phyloP scores from a whole-genome alignment of 2,797 vertebrate genomes.

The Distichodus sexfasciatus region DNA sequence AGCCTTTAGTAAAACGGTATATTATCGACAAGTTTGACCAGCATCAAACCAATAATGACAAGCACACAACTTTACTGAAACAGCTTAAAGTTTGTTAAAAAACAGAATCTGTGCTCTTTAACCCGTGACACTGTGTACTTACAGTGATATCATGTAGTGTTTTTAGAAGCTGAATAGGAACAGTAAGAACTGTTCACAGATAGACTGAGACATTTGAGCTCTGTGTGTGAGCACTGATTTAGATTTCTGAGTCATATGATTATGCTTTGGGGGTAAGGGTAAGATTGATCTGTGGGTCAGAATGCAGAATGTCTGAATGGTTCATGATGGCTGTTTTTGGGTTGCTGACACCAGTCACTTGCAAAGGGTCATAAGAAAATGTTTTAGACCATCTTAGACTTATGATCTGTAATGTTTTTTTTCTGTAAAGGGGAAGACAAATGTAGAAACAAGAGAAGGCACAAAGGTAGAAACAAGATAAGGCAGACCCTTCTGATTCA shows the following conservation, averaged over 20 bases:
- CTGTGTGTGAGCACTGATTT: conserved; percentile 24
- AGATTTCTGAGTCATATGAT: conserved; percentile 28
- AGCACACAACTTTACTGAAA: too few species aligned
- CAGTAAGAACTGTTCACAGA: neutral
- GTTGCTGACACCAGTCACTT: too few species aligned
- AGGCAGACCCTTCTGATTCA: too few species aligned
- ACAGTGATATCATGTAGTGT: neutral
- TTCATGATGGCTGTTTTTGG: too few species aligned
- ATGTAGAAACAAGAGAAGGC: too few species aligned
- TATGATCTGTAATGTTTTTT: neutral
- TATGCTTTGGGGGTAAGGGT: neutral
- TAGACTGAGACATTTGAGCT: conserved; percentile 7
- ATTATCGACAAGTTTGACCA: too few species aligned
- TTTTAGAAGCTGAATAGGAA: conserved; percentile 1
- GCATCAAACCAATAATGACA: too few species aligned
- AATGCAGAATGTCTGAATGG: neutral
- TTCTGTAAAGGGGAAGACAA: too few species aligned
- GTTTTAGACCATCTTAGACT: too few species aligned
- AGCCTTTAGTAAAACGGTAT: too few species aligned
- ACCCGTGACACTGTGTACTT: neutral
- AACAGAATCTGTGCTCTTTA: neutral
- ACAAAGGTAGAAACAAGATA: too few species aligned
- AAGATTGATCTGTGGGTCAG: neutral
- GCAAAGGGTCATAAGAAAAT: too few species aligned
- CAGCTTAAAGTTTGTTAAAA: neutral